Conservation (phyloP, 2,888 invertebrate genomes). For the Lysandra coridon region DNA sequence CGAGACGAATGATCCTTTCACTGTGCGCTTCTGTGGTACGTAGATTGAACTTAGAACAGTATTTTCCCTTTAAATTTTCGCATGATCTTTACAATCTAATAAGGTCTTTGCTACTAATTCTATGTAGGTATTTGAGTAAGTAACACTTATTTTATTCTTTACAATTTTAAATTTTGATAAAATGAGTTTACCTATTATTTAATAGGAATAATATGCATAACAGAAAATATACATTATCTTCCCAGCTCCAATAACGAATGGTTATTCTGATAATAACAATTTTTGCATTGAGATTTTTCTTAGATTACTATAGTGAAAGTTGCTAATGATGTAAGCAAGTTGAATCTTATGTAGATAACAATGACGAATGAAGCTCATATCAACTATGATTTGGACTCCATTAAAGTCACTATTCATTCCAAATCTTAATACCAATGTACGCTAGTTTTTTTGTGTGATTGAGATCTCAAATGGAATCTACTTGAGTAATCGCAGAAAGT, state of each 20-base stretch:
- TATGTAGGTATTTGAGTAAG: neutral
- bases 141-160: conserved; percentile 3
- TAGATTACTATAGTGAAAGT: neutral
- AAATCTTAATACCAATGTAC: neutral
- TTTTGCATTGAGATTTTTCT: neutral
- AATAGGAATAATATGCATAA: no score
- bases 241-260: neutral
- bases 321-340: neutral
- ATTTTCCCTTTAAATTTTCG: conserved; percentile 15
- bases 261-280: neutral
- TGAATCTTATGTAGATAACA: neutral
- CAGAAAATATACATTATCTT: no score
- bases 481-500: neutral
- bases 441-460: neutral
- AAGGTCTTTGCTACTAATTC: neutral
- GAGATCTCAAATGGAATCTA: neutral
- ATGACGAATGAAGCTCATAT: neutral
- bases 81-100: neutral
- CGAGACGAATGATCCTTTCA: conserved; percentile 5
- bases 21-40: conserved; percentile 6
- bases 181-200: no score
- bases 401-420: neutral
- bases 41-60: neutral
- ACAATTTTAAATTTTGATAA: neutral
- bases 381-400: neutral